Percentiles rank a stretch among this genome's conserved stretches.
phyloP scores from a whole-genome alignment of 2,888 invertebrate genomes.

The Toxonevra muliebris region DNA sequence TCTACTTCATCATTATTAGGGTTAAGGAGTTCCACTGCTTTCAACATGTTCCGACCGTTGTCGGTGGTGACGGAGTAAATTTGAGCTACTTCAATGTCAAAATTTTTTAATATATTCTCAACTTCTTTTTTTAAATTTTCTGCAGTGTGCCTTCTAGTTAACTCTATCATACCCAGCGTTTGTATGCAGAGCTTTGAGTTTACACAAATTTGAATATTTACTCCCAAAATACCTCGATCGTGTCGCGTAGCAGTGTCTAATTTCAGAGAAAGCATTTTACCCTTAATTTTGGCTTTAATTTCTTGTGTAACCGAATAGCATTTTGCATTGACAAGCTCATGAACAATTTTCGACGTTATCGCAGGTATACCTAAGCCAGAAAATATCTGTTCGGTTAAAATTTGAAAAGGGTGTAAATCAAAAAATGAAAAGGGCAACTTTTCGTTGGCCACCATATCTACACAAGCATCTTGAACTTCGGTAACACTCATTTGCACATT shows the following conservation, averaged over 20 bases:
- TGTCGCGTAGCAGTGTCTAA: conserved; percentile 8
- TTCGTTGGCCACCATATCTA: no score
- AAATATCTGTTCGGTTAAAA: no score
- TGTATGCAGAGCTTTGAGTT: no score
- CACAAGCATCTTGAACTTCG: conserved; percentile 1
- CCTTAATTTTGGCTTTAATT: not conserved
- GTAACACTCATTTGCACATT: not conserved
- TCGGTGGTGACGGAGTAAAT: conserved; percentile 11
- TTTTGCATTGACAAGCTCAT: conserved; percentile 3
- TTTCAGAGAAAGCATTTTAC: conserved; percentile 11
- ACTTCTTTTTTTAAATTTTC: conserved; percentile 1
- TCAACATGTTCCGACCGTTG: conserved; percentile 12
- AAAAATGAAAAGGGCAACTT: not conserved
- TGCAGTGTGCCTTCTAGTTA: no score
- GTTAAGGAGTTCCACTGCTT: conserved; percentile 11
- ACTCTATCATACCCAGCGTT: no score
- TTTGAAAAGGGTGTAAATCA: no score
- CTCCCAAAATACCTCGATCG: no score
- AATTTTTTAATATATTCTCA: conserved; percentile 2
- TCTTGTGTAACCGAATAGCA: not conserved
- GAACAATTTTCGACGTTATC: conserved; percentile 2
- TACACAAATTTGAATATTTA: no score
- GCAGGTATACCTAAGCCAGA: conserved; percentile 8
- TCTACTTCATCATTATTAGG: conserved; percentile 2
- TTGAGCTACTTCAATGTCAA: not conserved